Base-by-base conservation (phyloP, 2,888 invertebrate species). In the Incurvaria masculella region DNA sequence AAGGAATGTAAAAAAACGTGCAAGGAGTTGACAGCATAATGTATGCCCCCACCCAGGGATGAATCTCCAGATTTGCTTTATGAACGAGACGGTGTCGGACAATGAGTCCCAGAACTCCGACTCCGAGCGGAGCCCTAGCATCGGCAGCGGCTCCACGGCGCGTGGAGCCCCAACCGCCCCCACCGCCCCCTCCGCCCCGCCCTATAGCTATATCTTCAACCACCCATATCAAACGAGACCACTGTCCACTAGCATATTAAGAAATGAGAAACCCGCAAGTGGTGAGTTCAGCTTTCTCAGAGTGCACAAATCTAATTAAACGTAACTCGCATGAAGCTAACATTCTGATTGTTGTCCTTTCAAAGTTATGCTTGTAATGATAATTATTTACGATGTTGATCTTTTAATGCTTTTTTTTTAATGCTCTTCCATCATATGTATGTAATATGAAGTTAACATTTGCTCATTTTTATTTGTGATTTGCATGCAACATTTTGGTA, bases 1-100 rank as follows among this genome's bases (percentile, higher is more conserved):
- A n/a, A n/a, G n/a, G n/a, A n/a, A n/a, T n/a, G n/a, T n/a, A n/a
- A n/a, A n/a, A n/a, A n/a, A n/a, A n/a, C n/a, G n/a, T n/a, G n/a
- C n/a, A n/a, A n/a, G n/a, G n/a, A n/a, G n/a, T n/a, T n/a, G n/a
- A n/a, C n/a, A n/a, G n/a, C n/a, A n/a, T n/a, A n/a, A n/a, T n/a
- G n/a, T n/a, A n/a, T 64, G 60, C 61, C 55, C 57, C 56, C 59
- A 69, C 68, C 21, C 69, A 90, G 90, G 92, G 57, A 94, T 90
- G 88, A 94, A 94, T 78, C 86, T 95, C 46, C 94, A 94, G 81
- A 94, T 96, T 62, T 95, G 95, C 80, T 95, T 94, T 73, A 92
- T 95, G 91, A 94, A 95, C 69, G 94, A 96, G 69, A 89, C 90
- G 48, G 88, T 88, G 51, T 91, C 90, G 46, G 91, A 92, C 68